These are phyloP conservation scores for Steatornis caripensis DNA, from an alignment of 2,113 vertebrate genomes.

Conservation along the genomic window DNA sequence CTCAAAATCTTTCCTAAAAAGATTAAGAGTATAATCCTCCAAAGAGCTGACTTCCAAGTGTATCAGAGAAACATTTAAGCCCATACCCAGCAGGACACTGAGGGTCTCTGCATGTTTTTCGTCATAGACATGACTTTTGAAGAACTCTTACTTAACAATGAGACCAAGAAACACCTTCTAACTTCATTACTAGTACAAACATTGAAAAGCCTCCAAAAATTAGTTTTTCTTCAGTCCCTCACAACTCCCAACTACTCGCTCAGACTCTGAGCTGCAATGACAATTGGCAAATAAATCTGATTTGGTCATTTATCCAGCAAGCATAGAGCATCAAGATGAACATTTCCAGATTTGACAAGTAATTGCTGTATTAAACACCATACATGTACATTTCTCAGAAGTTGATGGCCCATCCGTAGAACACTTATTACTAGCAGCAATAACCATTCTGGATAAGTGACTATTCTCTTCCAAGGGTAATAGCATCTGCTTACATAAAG, in stretches of 20 bases:
- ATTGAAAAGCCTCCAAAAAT: background rate
- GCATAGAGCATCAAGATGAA: background rate
- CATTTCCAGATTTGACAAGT: background rate
- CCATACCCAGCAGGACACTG: background rate
- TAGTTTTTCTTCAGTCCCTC: background rate
- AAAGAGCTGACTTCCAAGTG: background rate
- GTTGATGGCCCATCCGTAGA: background rate
- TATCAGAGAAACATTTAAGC: background rate
- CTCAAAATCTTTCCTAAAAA: background rate
- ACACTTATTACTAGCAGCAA: background rate
- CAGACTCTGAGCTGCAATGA: background rate
- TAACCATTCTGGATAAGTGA: background rate
- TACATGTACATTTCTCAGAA: background rate
- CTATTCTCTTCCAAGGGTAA: constrained; percentile 32
- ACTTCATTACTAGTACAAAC: background rate
- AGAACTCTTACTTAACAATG: background rate
- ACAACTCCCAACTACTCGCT: background rate
- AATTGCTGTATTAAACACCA: background rate
- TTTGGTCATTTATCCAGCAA: background rate
- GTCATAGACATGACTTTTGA: background rate
- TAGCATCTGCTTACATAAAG: constrained; percentile 10
- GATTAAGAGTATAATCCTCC: background rate
- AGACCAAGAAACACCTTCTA: background rate
- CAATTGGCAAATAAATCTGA: background rate
- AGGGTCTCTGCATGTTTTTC: background rate